A percentile compares a stretch with the other conserved stretches of the same genome.
Conservation (phyloP, 2,888 invertebrate genomes). For the Netelia fuscicornis region DNA sequence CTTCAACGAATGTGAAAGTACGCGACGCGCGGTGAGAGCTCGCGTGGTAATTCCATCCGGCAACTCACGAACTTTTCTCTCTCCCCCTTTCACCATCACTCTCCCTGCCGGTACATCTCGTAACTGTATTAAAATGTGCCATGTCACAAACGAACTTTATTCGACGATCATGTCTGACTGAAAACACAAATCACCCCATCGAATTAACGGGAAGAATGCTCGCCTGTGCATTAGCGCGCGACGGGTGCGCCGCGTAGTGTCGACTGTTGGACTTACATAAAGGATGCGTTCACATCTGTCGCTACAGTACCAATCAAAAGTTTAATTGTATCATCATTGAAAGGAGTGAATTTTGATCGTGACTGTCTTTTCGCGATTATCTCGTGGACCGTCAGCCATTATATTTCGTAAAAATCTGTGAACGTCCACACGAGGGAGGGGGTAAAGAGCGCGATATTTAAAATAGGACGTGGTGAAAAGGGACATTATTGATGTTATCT, state of each 20-base stretch:
- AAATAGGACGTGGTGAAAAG: not conserved
- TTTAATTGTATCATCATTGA: no score
- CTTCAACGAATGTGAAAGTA: slow-evolving; percentile 63
- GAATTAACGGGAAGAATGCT: slow-evolving; percentile 2
- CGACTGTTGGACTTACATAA: no score
- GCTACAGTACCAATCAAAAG: no score
- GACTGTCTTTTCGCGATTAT: no score
- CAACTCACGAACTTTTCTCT: not conserved
- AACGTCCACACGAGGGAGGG: no score
- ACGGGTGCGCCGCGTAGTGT: not conserved
- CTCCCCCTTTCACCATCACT: slow-evolving; percentile 13
- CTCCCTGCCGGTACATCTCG: not conserved
- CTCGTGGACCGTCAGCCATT: no score
- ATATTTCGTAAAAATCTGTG: no score
- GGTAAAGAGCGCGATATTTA: no score
- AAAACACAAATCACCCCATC: slow-evolving; percentile 10
- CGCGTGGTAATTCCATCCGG: slow-evolving; percentile 16
- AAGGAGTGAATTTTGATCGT: no score
- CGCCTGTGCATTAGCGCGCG: not conserved
- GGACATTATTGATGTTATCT: not conserved
- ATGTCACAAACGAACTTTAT: slow-evolving; percentile 36
- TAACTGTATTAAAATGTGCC: slow-evolving; percentile 41
- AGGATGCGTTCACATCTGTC: no score
- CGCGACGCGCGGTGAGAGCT: slow-evolving; percentile 62
- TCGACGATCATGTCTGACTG: slow-evolving; percentile 6